Conservation (phyloP, 2,888 invertebrate genomes). For the Carcina quercana region DNA sequence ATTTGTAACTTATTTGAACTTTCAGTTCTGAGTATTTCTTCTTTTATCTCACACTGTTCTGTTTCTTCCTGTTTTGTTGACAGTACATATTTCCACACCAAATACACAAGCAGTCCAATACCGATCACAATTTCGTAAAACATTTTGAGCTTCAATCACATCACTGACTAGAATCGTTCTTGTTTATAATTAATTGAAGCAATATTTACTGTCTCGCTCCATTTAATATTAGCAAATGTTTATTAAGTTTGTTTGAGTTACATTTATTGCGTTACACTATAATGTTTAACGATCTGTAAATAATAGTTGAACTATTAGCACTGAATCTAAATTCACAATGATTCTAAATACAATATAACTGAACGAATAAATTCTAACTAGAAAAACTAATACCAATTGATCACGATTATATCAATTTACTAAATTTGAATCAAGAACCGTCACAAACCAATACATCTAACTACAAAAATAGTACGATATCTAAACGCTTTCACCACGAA, state of each 20-base stretch:
- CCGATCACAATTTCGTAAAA: slow-evolving; percentile 55
- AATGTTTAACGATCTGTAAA: slow-evolving; percentile 24
- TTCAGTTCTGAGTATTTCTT: not conserved
- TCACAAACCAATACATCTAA: too few relatives aligned
- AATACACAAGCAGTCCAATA: slow-evolving; percentile 42
- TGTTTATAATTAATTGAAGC: slow-evolving; percentile 26
- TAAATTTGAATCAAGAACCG: too few relatives aligned
- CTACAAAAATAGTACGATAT: too few relatives aligned
- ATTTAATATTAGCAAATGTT: slow-evolving; percentile 42
- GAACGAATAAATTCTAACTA: too few relatives aligned
- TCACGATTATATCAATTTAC: too few relatives aligned
- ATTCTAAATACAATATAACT: too few relatives aligned
- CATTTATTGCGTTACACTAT: slow-evolving; percentile 22
- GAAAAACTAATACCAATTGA: too few relatives aligned
- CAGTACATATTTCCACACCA: slow-evolving; percentile 52
- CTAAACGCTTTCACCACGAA: too few relatives aligned
- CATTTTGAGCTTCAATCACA: slow-evolving; percentile 54
- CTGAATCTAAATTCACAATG: not conserved
- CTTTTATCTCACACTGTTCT: not conserved
- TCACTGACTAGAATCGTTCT: slow-evolving; percentile 44
- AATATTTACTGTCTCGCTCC: slow-evolving; percentile 41
- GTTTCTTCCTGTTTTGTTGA: slow-evolving; percentile 19
- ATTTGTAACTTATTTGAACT: not conserved
- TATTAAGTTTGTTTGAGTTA: slow-evolving; percentile 31
- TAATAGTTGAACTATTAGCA: slow-evolving; percentile 15